phyloP scores from a whole-genome alignment of 2,797 vertebrate species.

The Pangasius larnaudii region DNA sequence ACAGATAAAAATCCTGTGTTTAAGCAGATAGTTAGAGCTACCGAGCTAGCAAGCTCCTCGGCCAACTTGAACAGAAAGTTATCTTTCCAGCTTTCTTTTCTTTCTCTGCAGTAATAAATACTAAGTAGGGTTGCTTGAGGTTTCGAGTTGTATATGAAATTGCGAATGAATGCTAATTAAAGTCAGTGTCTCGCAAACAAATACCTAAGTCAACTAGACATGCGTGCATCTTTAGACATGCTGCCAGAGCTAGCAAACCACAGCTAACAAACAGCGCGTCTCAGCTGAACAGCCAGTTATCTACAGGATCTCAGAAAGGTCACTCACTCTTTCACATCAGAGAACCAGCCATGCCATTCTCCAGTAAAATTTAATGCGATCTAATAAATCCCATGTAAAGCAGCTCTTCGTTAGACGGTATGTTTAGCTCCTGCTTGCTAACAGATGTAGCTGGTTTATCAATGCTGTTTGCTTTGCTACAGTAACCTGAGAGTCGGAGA shows the following conservation, averaged over 20 bases:
- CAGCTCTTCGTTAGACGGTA: background rate
- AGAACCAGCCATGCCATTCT: background rate
- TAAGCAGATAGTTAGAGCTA: background rate
- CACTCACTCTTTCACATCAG: conserved; percentile 10
- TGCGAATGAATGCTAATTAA: background rate
- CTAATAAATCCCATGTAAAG: background rate
- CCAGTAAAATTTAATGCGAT: no score
- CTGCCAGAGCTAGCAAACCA: background rate
- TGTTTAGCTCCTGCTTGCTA: background rate
- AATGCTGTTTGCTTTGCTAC: conserved; percentile 20
- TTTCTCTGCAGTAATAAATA: background rate
- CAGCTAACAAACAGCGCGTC: background rate
- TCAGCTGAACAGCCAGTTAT: background rate
- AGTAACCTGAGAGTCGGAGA: conserved; percentile 46
- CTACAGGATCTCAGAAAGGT: background rate
- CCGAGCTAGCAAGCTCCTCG: background rate
- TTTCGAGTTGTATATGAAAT: no score
- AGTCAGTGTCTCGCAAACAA: background rate
- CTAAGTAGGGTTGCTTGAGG: background rate
- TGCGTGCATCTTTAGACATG: background rate
- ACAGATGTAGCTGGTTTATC: conserved; percentile 6
- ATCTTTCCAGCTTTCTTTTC: background rate
- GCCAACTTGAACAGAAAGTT: background rate
- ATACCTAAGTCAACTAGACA: no score
- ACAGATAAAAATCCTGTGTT: background rate